These are phyloP conservation scores for Clytia hemisphaerica DNA, from an alignment of 30 jellyfish, hydroid and myxozoan genomes.

Conservation along the genomic window DNA sequence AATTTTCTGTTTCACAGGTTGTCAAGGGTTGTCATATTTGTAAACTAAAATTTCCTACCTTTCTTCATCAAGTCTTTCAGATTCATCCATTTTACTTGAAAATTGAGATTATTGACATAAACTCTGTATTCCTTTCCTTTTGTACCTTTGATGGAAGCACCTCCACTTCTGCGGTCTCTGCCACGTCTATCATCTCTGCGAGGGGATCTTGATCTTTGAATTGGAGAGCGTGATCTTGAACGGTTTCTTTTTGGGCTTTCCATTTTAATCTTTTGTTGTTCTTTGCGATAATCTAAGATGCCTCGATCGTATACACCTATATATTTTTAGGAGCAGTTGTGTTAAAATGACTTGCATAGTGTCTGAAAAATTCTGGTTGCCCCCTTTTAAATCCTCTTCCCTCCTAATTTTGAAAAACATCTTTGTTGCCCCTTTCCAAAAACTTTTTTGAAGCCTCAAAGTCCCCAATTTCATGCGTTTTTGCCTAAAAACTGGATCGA, in stretches of 20 bases:
- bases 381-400: no score
- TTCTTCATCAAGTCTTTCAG: slow-evolving; percentile 92
- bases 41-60: slow-evolving; percentile 38
- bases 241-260: slow-evolving; percentile 20
- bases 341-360: no score
- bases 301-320: slow-evolving; percentile 21
- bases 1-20: no score
- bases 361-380: no score
- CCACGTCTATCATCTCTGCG: slow-evolving; percentile 33
- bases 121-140: slow-evolving; percentile 76
- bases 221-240: slow-evolving; percentile 33
- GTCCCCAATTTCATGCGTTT: no score
- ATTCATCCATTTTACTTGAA: slow-evolving; percentile 85
- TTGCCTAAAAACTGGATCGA: no score
- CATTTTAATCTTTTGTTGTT: slow-evolving; percentile 24
- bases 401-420: no score
- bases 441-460: no score
- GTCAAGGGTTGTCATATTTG: no score
- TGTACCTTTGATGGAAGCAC: slow-evolving; percentile 24
- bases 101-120: slow-evolving; percentile 77
- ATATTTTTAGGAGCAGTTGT: no score
- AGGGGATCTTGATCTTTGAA: slow-evolving; percentile 25
- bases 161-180: background rate
- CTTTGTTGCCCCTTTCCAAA: no score
- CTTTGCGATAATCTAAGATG: slow-evolving; percentile 33